Base-by-base conservation (phyloP, 2,797 vertebrate species). In the Taeniopygia guttata region DNA sequence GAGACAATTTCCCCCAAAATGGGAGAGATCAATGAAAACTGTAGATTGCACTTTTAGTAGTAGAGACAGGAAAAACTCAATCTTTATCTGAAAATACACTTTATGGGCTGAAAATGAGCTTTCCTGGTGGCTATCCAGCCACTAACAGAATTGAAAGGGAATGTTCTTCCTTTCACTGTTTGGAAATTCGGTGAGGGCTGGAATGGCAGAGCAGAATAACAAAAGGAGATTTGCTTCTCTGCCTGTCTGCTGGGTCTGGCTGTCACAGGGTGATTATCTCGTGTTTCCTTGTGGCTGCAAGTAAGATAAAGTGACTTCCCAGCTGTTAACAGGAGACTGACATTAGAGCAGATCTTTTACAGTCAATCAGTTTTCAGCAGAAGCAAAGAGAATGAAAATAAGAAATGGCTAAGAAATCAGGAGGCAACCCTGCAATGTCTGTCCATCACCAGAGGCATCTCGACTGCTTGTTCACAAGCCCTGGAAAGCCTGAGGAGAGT, bases 271-370 rank as follows among this genome's bases (percentile, higher is more conserved):
- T 90, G 87, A 96, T 95, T 95, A 93, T 95, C 87, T 82, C 70
- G 16, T 86, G 92, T 94, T 94, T 93, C 60, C 72, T 87, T 73
- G 89, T 90, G 74, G 89, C 83, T 94, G 67, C 67, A 43, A 88
- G 82, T 84, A 91, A 95, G 95, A 91, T 80, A 88, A 93, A 95
- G 93, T 94, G 94, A 93, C 91, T 93, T 94, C 93, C 84, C 80
- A 91, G 87, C 84, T 91, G 70, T 79, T 91, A 94, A 82, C 13
- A 5, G 85, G 63, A 91, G 83, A 48, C 74, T 87, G 94, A 82
- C 94, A 75, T 40, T 94, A 93, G 34, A 77, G 87, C 83, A 79
- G 87, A 90, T 96, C 79, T 95, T 95, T 93, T 89, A 84, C 77
- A 94, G 77, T 94, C 87, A 91, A 67, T 95, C 89, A 89, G 89